phyloP scores from a whole-genome alignment of 2,888 invertebrate genomes.

The Hermaeophaga mercurialis region DNA sequence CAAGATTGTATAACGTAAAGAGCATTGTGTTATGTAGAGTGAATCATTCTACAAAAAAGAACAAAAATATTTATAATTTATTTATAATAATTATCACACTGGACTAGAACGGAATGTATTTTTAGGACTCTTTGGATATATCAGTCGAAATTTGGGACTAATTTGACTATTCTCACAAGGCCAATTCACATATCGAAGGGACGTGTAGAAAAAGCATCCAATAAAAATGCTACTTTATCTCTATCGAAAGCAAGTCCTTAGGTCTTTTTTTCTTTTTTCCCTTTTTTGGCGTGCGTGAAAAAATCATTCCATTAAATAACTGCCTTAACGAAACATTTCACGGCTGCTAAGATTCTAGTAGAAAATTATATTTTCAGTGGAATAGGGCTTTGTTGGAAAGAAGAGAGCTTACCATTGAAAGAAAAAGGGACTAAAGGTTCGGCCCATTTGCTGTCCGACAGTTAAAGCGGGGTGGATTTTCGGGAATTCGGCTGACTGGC shows the following conservation, averaged over 20 bases:
- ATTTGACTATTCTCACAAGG: no score
- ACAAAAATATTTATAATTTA: no score
- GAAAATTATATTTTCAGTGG: constrained; percentile 30
- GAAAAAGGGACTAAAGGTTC: constrained; percentile 35
- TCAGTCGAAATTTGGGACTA: no score
- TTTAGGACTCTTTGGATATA: no score
- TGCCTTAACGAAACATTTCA: constrained; percentile 17
- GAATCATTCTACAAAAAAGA: no score
- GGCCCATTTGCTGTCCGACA: constrained; percentile 51
- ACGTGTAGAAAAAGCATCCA: constrained; percentile 4
- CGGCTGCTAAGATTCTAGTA: constrained; percentile 20
- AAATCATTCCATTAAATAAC: constrained; percentile 20
- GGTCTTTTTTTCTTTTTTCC: constrained; percentile 3
- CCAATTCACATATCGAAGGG: constrained; percentile 13
- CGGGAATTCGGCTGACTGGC: constrained; percentile 17
- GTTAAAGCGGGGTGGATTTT: constrained; percentile 42
- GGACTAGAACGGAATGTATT: no score
- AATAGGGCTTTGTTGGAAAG: constrained; percentile 27
- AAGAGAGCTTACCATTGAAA: constrained; percentile 27
- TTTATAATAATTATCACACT: no score
- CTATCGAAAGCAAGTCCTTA: constrained; percentile 9
- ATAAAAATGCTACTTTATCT: constrained; percentile 16
- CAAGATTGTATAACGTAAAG: no score
- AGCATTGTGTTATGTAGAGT: no score
- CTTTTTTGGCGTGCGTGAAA: constrained; percentile 5